phyloP scores from a whole-genome alignment of 2,113 vertebrate species.

The Carettochelys insculpta region DNA sequence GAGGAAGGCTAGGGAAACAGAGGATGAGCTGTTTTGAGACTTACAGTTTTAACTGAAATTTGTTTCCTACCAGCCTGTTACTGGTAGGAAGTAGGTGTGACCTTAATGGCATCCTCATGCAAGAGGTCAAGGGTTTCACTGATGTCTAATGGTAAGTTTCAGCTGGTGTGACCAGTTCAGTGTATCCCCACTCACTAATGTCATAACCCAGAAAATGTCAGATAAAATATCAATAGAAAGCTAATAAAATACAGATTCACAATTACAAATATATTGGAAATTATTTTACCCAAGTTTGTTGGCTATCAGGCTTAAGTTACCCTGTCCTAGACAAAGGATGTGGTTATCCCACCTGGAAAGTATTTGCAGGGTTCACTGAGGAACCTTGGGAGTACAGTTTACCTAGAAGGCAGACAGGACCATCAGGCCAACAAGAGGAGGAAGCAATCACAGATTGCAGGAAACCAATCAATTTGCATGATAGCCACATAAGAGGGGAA shows the following conservation, averaged over 20 bases:
- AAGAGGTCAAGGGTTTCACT: neutral
- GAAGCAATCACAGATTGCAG: neutral
- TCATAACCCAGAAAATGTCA: neutral
- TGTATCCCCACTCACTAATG: neutral
- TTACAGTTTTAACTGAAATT: neutral
- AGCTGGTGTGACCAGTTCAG: neutral
- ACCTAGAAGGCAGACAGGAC: neutral
- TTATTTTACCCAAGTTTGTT: neutral
- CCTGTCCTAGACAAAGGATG: neutral
- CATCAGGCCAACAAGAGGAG: neutral
- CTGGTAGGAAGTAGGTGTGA: neutral
- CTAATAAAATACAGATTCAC: neutral
- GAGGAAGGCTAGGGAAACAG: neutral
- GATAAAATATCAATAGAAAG: neutral
- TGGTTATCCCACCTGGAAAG: neutral
- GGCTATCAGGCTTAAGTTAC: neutral
- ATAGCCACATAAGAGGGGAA: neutral
- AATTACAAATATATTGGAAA: neutral
- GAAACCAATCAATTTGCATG: neutral
- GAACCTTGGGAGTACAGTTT: neutral
- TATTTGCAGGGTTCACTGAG: neutral
- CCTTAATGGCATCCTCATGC: neutral
- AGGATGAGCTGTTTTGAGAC: neutral
- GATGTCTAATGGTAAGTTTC: neutral
- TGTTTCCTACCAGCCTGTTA: conserved; percentile 1